A percentile compares a stretch with the other conserved stretches of the same genome.
Evolutionary conservation across 2,888 invertebrate genomes (phyloP).

Genomic region (Pyrrhia umbra): DNA sequence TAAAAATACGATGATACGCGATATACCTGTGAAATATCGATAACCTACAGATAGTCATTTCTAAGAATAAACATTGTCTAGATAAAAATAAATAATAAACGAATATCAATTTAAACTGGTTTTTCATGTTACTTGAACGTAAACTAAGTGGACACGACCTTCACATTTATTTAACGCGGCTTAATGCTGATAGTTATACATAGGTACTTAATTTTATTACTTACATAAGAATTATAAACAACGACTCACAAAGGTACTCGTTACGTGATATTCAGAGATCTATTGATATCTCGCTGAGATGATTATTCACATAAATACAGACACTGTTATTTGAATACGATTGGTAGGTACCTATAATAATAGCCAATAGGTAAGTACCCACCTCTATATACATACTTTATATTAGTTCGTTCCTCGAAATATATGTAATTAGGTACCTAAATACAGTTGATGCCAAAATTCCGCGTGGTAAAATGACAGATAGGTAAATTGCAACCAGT

Average conservation of each 20-base stretch:
- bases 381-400: no score
- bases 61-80: constrained; percentile 52
- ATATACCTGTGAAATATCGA: constrained; percentile 1
- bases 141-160: constrained; percentile 31
- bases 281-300: constrained; percentile 7
- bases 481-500: no score
- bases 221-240: constrained; percentile 23
- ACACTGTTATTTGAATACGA: constrained; percentile 12
- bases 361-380: no score
- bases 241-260: constrained; percentile 4
- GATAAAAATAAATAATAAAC: constrained; percentile 47
- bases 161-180: constrained; percentile 37
- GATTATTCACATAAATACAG: background rate
- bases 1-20: background rate
- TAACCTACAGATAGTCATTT: constrained; percentile 39
- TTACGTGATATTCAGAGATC: constrained; percentile 21
- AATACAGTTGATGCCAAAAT: no score
- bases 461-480: no score
- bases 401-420: background rate
- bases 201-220: constrained; percentile 19
- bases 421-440: background rate
- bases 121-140: constrained; percentile 48
- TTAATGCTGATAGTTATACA: constrained; percentile 28
- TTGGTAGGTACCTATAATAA: background rate
- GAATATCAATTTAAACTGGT: constrained; percentile 49